Evolutionary conservation across 2,797 vertebrate genomes (phyloP), one percentile per base, ranked within the genome.

Genomic region (Corythornis leucogaster): DNA sequence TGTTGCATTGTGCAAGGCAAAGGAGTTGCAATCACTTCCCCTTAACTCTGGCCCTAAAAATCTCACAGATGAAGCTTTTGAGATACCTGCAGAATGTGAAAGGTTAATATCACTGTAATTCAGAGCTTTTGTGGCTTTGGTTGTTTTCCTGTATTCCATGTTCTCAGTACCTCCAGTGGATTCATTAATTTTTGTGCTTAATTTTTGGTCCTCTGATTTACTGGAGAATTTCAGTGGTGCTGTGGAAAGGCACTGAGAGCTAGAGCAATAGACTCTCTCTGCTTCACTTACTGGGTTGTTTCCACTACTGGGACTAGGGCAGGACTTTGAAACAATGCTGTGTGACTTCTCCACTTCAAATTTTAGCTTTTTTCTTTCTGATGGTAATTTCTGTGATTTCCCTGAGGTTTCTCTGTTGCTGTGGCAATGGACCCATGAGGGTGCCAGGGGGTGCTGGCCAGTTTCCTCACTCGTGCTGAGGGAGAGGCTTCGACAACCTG

Each of bases 341-440:
- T 92, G 88, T 43, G 21, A 84, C 46, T 59, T 86, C 46, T 91
- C 90, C 58, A 54, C 62, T 30, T 98, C 98, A 6, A 98, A 98
- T 95, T 97, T 98, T 66, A 97, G 97, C 89, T 99, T 99, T 95
- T 99, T 99, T 90, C 98, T 98, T 85, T 99, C 98, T 4, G 98
- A 98, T 46, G 98, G 98, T 82, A 98, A 91, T 38, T 96, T 94
- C 54, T 96, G 93, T 64, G 62, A 79, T 46, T 70, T 90, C 28
- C 93, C 80, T 76, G 89, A 64, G 2, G 78, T 87, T 43, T 88
- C 85, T 79, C 67, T 92, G 28, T 54, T 73, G 15, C 69, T 88
- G 55, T 93, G 80, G 4, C 89, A 79, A 14, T 73, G 86, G 71
- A 2, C 8, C 42, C 91, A 79, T 0, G 4, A 88, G 51, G 90